Base-by-base conservation (phyloP, 1,140 invertebrate species). In the Orchestia grillus region DNA sequence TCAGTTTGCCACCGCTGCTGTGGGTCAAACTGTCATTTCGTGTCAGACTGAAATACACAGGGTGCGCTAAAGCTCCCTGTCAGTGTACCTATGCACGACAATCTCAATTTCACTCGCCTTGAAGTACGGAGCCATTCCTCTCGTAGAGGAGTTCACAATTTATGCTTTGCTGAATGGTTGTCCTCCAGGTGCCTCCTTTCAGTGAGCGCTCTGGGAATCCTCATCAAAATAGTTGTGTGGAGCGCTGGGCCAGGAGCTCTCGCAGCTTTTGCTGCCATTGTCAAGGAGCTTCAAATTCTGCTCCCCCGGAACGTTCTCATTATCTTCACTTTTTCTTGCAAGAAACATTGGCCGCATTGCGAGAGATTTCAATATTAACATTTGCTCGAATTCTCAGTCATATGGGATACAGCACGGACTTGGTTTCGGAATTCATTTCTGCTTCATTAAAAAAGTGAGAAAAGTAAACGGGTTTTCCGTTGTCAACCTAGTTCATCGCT, bases 161-260 rank as follows among this genome's bases (percentile, higher is more conserved):
- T 77, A 77, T 77, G 62, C 62, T 77, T 77, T 36, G 28, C 28
- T 77, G 62, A 77, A 77, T 77, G 36, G 62, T 28, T 77, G 62
- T 36, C 15, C 62, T 77, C 11, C 47, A 77, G 62, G 62, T 28
- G 62, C 62, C 62, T 77, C 62, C 62, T 77, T 77, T 77, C 62
- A 77, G 62, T 3, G 11, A 77, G 62, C 62, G 62, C 62, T 77
- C 62, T 19, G 62, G 62, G 62, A 77, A 77, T 77, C 62, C 62
- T 77, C 62, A 77, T 77, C 62, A 77, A 77, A 77, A 77, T 77
- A 77, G 62, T 77, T 77, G 62, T 77, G 62, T 77, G 62, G 62
- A 28, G 11, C 62, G 15, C 62, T 28, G 62, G 1, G 28, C 62
- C 28, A 8, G 62, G 62, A 77, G 62, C 62, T 77, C 62, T 23